Percentiles rank a stretch among this genome's conserved stretches.
Evolutionary conservation across 2,113 vertebrate species (phyloP).

Genomic region (Leiothrix lutea): DNA sequence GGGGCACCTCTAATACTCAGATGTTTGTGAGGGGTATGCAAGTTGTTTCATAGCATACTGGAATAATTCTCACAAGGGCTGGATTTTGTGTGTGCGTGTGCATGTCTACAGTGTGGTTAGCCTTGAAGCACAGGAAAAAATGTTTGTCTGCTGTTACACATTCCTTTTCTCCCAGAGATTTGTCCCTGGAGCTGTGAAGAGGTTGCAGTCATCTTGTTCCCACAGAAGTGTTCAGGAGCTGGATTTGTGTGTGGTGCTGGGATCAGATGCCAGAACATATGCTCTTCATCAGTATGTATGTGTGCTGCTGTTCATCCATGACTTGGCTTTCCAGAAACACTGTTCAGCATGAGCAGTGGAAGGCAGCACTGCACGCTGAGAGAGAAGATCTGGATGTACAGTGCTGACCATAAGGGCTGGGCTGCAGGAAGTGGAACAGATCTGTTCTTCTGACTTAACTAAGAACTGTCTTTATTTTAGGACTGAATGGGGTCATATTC

Average conservation of each 20-base stretch:
- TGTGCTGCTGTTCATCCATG: neutral
- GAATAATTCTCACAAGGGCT: neutral
- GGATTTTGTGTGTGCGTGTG: neutral
- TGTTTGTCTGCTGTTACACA: slow-evolving; percentile 4
- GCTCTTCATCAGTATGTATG: neutral
- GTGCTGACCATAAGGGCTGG: neutral
- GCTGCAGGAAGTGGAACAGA: neutral
- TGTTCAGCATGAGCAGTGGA: neutral
- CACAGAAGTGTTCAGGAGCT: neutral
- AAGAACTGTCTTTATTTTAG: neutral
- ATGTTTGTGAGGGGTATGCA: neutral
- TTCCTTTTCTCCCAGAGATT: slow-evolving; percentile 31
- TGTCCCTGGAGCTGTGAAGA: slow-evolving; percentile 17
- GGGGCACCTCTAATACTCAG: neutral
- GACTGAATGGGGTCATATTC: neutral
- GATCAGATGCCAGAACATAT: neutral
- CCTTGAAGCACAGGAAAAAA: neutral
- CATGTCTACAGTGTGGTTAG: slow-evolving; percentile 18
- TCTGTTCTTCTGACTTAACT: neutral
- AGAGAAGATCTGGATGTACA: neutral
- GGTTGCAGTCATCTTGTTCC: slow-evolving; percentile 10
- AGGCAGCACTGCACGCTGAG: neutral
- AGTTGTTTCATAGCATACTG: neutral
- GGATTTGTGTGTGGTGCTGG: neutral
- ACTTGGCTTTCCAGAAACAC: neutral